A percentile compares a stretch with the other conserved stretches of the same genome.
These are phyloP conservation scores for Chirona hameri DNA, from an alignment of 2,888 invertebrate species.

Conservation along the genomic window DNA sequence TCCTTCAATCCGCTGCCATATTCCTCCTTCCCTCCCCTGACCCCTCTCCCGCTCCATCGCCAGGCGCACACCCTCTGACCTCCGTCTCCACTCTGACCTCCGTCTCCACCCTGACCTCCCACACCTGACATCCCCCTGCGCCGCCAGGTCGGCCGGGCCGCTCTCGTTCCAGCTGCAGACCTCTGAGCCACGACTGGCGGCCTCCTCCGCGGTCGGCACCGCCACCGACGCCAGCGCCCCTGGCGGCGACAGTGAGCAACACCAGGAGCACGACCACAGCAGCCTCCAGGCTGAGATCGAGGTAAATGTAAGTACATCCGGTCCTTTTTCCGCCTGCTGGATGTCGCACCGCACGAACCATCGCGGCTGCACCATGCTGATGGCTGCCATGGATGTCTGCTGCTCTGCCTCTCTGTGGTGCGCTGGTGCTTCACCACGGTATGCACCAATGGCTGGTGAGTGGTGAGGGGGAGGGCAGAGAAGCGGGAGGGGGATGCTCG, in stretches of 20 bases:
- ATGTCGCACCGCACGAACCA: background rate
- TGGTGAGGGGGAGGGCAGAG: too few species aligned
- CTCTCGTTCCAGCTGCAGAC: background rate
- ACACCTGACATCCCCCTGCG: too few species aligned
- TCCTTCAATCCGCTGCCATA: too few species aligned
- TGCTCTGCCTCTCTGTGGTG: background rate
- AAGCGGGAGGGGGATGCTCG: too few species aligned
- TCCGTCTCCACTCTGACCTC: too few species aligned
- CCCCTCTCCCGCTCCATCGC: too few species aligned
- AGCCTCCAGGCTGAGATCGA: constrained; percentile 23
- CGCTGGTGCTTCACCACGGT: background rate
- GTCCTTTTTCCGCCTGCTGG: background rate
- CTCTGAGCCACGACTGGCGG: background rate
- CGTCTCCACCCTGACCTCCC: too few species aligned
- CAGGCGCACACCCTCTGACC: too few species aligned
- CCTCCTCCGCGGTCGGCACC: background rate
- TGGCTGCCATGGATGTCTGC: background rate
- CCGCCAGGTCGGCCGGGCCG: background rate
- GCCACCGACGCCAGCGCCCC: background rate
- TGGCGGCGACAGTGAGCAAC: background rate
- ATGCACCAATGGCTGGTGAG: too few species aligned
- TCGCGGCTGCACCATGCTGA: too few species aligned
- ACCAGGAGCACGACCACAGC: background rate
- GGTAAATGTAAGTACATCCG: background rate
- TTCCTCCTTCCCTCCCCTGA: too few species aligned